These are phyloP conservation scores for Zosterops lateralis DNA, from an alignment of 2,113 vertebrate genomes.

Conservation along the genomic window DNA sequence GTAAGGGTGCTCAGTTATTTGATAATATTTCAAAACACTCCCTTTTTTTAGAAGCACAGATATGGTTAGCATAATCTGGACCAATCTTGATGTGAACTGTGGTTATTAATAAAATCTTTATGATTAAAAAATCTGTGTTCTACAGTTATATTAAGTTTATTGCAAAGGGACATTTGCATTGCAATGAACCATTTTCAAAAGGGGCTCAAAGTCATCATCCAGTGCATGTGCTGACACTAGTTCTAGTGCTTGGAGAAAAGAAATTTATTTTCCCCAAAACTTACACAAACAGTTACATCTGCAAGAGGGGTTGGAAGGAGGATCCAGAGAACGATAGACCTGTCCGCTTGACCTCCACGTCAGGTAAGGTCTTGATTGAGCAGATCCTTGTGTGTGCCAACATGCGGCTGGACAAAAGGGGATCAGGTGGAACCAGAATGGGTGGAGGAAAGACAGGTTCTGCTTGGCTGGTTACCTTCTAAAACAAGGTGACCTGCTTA, in stretches of 20 bases:
- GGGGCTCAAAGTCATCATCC: background rate
- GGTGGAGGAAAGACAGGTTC: background rate
- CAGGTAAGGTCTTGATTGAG: background rate
- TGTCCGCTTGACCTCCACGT: background rate
- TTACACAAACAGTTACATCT: background rate
- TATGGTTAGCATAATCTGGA: background rate
- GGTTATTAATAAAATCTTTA: background rate
- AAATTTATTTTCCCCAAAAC: background rate
- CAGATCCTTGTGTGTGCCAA: background rate
- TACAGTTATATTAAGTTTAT: background rate
- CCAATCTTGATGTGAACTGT: background rate
- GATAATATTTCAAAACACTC: background rate
- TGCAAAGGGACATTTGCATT: background rate
- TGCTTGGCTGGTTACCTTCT: background rate
- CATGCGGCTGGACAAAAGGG: fast-evolving
- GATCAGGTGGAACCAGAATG: background rate
- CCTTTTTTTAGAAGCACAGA: background rate
- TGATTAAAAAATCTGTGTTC: background rate
- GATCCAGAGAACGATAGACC: background rate
- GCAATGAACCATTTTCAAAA: conserved; percentile 12
- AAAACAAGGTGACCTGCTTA: background rate
- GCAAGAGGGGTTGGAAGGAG: background rate
- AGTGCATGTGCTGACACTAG: background rate
- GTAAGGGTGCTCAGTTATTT: background rate
- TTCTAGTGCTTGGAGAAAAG: background rate